These are phyloP conservation scores for Microcebus murinus DNA, from an alignment of 2,113 vertebrate genomes.

Conservation along the genomic window DNA sequence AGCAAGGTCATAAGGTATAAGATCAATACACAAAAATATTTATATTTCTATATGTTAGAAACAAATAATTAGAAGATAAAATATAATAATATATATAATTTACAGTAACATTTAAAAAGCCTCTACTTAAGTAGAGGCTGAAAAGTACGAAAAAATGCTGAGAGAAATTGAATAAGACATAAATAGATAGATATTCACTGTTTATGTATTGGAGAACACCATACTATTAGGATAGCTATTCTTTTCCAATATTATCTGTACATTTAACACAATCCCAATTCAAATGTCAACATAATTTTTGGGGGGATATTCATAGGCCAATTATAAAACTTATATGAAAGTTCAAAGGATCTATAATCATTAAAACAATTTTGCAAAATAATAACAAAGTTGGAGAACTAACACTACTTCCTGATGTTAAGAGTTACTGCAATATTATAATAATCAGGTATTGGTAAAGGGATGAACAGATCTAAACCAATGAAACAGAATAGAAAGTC, in stretches of 20 bases:
- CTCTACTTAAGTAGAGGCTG: background rate
- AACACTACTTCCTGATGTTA: background rate
- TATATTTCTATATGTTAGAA: background rate
- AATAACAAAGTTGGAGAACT: background rate
- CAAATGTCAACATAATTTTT: background rate
- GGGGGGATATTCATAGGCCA: background rate
- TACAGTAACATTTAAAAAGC: background rate
- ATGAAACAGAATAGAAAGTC: background rate
- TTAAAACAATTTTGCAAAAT: background rate
- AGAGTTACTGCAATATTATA: background rate
- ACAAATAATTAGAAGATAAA: background rate
- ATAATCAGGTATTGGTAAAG: background rate
- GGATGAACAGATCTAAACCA: background rate
- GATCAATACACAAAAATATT: background rate
- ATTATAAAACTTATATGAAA: background rate
- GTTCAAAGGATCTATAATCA: background rate
- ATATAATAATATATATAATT: background rate
- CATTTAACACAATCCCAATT: background rate
- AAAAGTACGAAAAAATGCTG: background rate
- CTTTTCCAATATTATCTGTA: background rate
- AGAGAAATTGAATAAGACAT: background rate
- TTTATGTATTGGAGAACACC: background rate
- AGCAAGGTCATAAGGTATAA: background rate
- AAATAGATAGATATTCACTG: background rate
- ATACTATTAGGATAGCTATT: background rate